Evolutionary conservation across 2,113 vertebrate genomes (phyloP).

Genomic region (Tetrax tetrax): DNA sequence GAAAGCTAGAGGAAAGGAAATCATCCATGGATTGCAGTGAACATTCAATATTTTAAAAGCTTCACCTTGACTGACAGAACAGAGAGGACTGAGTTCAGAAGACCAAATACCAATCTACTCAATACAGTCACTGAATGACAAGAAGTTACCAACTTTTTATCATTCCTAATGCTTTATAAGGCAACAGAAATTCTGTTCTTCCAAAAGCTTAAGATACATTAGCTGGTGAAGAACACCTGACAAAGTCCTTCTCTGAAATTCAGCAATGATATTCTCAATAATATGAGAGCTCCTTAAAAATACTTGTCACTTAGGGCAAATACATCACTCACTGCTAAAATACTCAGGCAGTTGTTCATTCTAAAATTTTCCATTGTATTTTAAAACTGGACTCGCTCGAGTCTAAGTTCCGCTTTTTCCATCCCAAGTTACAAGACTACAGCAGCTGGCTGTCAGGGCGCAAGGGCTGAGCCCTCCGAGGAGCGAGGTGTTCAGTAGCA

Average conservation of each 20-base stretch:
- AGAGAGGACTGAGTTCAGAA: not conserved
- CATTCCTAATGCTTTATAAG: not conserved
- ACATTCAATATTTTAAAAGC: not conserved
- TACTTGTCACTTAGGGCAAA: not conserved
- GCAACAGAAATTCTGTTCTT: not conserved
- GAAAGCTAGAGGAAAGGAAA: not conserved
- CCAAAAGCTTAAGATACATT: not conserved
- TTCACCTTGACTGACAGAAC: not conserved
- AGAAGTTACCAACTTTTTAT: not conserved
- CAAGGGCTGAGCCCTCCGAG: accelerated
- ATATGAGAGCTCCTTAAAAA: not conserved
- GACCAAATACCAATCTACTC: not conserved
- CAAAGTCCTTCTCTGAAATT: not conserved
- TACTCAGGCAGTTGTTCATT: not conserved
- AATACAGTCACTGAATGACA: not conserved
- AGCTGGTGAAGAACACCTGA: not conserved
- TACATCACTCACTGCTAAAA: not conserved
- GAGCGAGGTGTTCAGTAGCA: accelerated
- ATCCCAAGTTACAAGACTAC: not conserved
- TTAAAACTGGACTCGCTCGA: not conserved
- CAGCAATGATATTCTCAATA: not conserved
- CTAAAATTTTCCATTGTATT: not conserved
- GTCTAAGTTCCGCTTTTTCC: not conserved
- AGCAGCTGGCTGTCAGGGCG: not conserved
- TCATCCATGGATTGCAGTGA: not conserved